Conservation (phyloP, 2,888 invertebrate species). For the Tolmerus cingulatus region DNA sequence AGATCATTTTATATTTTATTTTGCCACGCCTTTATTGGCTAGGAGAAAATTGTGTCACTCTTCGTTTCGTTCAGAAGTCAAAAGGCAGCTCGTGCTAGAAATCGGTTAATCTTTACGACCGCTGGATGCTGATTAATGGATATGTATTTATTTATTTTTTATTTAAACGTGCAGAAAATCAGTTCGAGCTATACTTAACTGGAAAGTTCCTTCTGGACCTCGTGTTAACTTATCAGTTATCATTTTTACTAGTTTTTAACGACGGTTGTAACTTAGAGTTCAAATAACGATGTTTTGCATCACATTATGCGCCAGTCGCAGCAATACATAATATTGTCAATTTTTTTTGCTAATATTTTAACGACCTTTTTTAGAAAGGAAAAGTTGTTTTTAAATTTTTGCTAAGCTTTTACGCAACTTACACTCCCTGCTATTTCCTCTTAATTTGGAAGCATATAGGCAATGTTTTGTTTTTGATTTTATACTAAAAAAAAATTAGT, state of each 20-base stretch:
- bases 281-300: not conserved
- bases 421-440: not conserved
- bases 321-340: not conserved
- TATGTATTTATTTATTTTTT: not conserved
- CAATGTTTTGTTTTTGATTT: too few species aligned
- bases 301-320: not conserved
- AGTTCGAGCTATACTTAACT: not conserved
- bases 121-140: not conserved
- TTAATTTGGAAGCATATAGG: not conserved
- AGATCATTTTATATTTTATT: not conserved
- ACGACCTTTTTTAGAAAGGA: not conserved
- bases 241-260: not conserved
- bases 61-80: not conserved
- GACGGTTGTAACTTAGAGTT: not conserved
- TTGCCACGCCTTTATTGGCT: not conserved
- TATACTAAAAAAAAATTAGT: too few species aligned
- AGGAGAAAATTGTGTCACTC: not conserved
- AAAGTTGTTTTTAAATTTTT: not conserved
- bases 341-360: not conserved
- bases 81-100: not conserved
- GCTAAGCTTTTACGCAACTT: too few species aligned
- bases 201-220: not conserved
- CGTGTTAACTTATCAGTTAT: not conserved
- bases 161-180: not conserved
- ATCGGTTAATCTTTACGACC: not conserved